Evolutionary conservation across 2,888 invertebrate genomes (phyloP), one percentile per base, ranked within the genome.

Genomic region (Acheta domesticus): DNA sequence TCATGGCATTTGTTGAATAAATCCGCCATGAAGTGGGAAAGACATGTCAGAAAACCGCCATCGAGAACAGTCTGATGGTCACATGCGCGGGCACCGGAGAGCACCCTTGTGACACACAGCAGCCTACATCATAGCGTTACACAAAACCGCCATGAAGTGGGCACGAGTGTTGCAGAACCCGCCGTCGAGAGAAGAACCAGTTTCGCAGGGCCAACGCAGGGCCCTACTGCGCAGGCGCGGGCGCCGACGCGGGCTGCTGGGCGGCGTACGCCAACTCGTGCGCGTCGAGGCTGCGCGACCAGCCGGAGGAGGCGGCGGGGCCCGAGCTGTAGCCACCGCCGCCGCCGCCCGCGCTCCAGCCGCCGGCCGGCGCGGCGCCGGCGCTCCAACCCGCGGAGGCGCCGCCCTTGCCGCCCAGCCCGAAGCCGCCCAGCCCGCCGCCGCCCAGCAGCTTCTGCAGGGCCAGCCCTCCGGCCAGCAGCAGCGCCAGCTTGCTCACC

Each of bases 401-500:
- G 11, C 75, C 77, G 49, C 75, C 79, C 20, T 36, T 73, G 49
- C 73, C 74, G 80, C 84, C 82, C 80, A 85, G 82, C 79, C 84
- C 80, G 3, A 83, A 83, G 12, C 83, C 83, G 49, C 83, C 82
- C 23, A 83, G 85, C 19, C 85, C 84, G 73, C 91, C 89, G 2
- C 90, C 90, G 80, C 90, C 89, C 83, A 93, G 86, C 78, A 93
- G 87, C 84, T 91, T 93, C 84, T 93, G 93, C 83, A 93, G 88
- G 11, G 93, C 92, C 78, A 94, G 85, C 49, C 93, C 88, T 0
- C 92, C 90, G 48, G 94, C 93, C 74, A 94, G 87, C 78, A 94
- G 86, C 82, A 95, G 90, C 1, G 95, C 95, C 80, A 95, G 49
- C 86, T 95, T 95, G 77, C 94, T 92, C 19, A 95, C 90, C 82